Base-by-base conservation (phyloP, 2,113 vertebrate genomes). In the Puntigrus tetrazona region DNA sequence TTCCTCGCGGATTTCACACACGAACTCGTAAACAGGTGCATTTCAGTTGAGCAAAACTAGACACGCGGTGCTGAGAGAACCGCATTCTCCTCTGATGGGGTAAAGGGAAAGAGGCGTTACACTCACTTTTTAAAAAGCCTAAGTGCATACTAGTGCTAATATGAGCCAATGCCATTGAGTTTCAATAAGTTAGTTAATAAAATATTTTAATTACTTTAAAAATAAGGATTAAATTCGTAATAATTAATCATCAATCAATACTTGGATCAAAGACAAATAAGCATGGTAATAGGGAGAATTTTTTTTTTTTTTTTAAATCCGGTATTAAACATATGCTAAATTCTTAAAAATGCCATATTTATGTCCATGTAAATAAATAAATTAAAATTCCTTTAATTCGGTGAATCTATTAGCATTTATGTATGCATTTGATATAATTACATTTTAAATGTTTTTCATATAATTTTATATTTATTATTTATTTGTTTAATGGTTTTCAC, bases 11-110 rank as follows among this genome's bases (percentile, higher is more conserved):
- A 83, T 86, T 88, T 86, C 70, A 45, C 65, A 83, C 25, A 22
- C 7, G 59, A 84, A 80, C 83, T 72, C 65, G 82, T 80, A 81
- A 79, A 69, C 85, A 88, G 85, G 87, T 88, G 84, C 87, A 88
- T 80, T 50, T 84, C 70, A 61, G 75, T 47, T 69, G 77, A 61
- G 57, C 36, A 83, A 86, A 79, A 65, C 67, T 80, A 83, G 84
- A 85, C 74, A 50, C 63, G 9, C 18, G 43, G 9, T 31, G 9
- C 7, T 25, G 61, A 69, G 79, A 50, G 52, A 69, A 70, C 25
- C 45, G 70, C 36, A 81, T 80, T 67, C 59, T 79, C 57, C 8
- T 80, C 61, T 9, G 41, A 81, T 69, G 38, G n/a, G 29, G 18
- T 69, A 69, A 65, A 27, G 57, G 22, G 77, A 41, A 41, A 43